These are phyloP conservation scores for Columba janthina DNA, from an alignment of 2,113 vertebrate species.

Conservation along the genomic window DNA sequence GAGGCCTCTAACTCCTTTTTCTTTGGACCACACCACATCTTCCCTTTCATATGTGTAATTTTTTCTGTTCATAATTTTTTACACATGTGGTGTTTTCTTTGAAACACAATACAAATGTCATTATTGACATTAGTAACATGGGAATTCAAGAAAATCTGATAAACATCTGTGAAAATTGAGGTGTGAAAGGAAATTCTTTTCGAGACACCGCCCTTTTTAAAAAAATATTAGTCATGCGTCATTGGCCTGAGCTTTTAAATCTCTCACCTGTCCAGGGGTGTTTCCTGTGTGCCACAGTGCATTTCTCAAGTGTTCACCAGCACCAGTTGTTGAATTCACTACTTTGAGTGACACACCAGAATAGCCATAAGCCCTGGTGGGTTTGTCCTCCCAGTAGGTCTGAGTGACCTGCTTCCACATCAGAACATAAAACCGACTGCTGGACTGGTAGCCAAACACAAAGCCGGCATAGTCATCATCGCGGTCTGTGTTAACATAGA, in stretches of 20 bases:
- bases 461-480: slow-evolving; percentile 98
- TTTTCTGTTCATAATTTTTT: neutral
- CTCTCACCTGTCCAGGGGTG: slow-evolving; percentile 90
- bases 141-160: neutral
- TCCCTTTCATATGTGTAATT: neutral
- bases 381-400: slow-evolving; percentile 97
- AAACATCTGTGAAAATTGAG: neutral
- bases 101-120: neutral
- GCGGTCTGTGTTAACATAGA: slow-evolving; percentile 96
- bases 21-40: neutral
- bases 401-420: slow-evolving; percentile 99
- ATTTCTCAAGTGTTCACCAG: slow-evolving; percentile 93
- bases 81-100: neutral
- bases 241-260: neutral
- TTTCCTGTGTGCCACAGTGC: slow-evolving; percentile 98
- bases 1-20: neutral
- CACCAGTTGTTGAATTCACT: slow-evolving; percentile 94
- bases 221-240: neutral
- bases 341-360: slow-evolving; percentile 97
- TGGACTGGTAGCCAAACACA: slow-evolving; percentile 97
- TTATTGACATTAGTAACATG: neutral
- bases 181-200: neutral
- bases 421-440: slow-evolving; percentile 93
- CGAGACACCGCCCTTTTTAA: neutral
- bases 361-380: slow-evolving; percentile 94